Evolutionary conservation across 2,797 vertebrate species (phyloP).

Genomic region (Stomatorhinus walkeri): DNA sequence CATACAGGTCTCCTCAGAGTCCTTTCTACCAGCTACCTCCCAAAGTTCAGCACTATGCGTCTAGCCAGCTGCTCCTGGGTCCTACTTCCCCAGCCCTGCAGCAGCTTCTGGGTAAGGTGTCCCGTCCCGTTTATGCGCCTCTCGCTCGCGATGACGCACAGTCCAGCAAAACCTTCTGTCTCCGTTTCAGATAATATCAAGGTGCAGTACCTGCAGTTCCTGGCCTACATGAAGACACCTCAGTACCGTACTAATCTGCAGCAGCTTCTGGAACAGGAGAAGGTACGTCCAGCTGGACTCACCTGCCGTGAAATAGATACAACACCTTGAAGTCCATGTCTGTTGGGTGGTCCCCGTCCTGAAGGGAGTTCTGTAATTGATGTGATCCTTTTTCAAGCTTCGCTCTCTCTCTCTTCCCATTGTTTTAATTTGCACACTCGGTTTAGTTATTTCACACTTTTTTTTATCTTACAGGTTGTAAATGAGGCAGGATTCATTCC

Average conservation of each 20-base stretch:
- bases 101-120: slow-evolving; percentile 81
- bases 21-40: slow-evolving; percentile 98
- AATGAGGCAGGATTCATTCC: not conserved
- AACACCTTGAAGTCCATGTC: not conserved
- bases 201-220: slow-evolving; percentile 94
- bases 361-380: not conserved
- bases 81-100: slow-evolving; percentile 87
- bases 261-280: slow-evolving; percentile 88
- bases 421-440: not conserved
- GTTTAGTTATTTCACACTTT: not conserved
- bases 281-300: slow-evolving; percentile 59
- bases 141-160: not conserved
- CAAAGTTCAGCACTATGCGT: slow-evolving; percentile 84
- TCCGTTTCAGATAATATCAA: slow-evolving; percentile 81
- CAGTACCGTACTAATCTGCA: slow-evolving; percentile 89
- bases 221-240: slow-evolving; percentile 91
- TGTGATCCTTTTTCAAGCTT: not conserved
- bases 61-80: slow-evolving; percentile 79
- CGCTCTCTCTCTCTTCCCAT: not conserved
- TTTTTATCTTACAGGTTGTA: not conserved
- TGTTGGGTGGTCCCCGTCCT: not conserved
- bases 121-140: not conserved
- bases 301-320: not conserved
- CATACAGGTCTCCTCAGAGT: slow-evolving; percentile 87
- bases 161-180: not conserved